These are phyloP conservation scores for Xanthorhoe designata DNA, from an alignment of 2,888 invertebrate species.

Conservation along the genomic window DNA sequence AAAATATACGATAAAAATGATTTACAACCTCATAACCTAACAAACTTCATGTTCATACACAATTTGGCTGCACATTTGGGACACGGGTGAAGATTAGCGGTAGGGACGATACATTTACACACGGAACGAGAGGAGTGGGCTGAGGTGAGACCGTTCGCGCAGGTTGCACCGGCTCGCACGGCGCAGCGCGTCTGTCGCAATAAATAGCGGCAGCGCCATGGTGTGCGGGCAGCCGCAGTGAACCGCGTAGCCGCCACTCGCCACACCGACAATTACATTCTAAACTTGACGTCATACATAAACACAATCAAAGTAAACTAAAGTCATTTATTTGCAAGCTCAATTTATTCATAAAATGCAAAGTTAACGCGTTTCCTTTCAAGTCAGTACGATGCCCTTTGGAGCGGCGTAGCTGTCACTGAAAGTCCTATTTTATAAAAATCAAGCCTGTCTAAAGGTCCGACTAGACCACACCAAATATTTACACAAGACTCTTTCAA, in stretches of 20 bases:
- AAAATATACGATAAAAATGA: slow-evolving; percentile 83
- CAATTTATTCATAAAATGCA: neutral
- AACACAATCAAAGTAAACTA: neutral
- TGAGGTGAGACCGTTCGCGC: slow-evolving; percentile 29
- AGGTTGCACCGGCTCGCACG: slow-evolving; percentile 25
- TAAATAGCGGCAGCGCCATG: slow-evolving; percentile 43
- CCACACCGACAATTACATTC: neutral
- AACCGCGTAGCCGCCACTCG: neutral
- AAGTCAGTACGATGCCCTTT: too few relatives aligned
- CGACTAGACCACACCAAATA: neutral
- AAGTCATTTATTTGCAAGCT: neutral
- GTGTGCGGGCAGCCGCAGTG: slow-evolving; percentile 28
- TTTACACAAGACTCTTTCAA: neutral
- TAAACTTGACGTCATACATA: neutral
- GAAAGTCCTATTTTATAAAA: too few relatives aligned
- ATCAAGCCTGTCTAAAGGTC: neutral
- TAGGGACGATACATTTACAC: slow-evolving; percentile 70
- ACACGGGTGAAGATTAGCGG: slow-evolving; percentile 51
- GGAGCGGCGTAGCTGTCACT: too few relatives aligned
- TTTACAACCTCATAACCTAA: slow-evolving; percentile 84
- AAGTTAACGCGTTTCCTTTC: too few relatives aligned
- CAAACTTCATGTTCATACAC: slow-evolving; percentile 77
- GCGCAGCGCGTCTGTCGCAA: slow-evolving; percentile 45
- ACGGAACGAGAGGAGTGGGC: slow-evolving; percentile 49
- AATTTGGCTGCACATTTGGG: slow-evolving; percentile 65